phyloP scores from a whole-genome alignment of 2,888 invertebrate genomes.

The Ferdinandea cuprea region DNA sequence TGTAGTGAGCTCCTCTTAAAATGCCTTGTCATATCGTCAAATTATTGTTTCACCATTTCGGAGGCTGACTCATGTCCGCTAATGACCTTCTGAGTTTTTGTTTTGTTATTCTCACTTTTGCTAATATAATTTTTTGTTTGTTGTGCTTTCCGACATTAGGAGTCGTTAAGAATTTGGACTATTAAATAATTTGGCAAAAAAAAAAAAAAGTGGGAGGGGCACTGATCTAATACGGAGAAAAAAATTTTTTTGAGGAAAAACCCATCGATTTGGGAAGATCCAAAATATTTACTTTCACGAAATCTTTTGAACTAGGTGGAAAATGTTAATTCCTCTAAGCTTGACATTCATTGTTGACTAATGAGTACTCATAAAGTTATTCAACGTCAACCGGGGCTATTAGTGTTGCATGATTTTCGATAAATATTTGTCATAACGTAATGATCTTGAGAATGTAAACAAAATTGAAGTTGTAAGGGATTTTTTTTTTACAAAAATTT shows the following conservation, averaged over 20 bases:
- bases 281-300: not conserved
- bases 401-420: not conserved
- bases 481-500: not conserved
- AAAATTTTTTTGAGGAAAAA: not conserved
- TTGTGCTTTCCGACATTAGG: slow-evolving; percentile 14
- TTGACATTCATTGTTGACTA: too few relatives aligned
- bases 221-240: not conserved
- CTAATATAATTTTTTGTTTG: slow-evolving; percentile 8
- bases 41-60: slow-evolving; percentile 6
- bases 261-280: slow-evolving; percentile 32
- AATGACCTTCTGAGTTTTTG: slow-evolving; percentile 25
- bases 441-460: not conserved
- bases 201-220: not conserved
- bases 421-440: not conserved
- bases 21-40: not conserved
- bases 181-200: not conserved
- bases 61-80: slow-evolving; percentile 36
- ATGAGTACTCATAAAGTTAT: too few relatives aligned
- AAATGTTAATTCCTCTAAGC: too few relatives aligned
- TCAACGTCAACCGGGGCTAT: too few relatives aligned
- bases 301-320: not conserved
- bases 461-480: not conserved
- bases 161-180: slow-evolving; percentile 11
- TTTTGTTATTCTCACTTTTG: slow-evolving; percentile 1
- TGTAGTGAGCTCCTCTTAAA: slow-evolving; percentile 9